Conservation (phyloP, 2,888 invertebrate species). For the Keiferia lycopersicella region DNA sequence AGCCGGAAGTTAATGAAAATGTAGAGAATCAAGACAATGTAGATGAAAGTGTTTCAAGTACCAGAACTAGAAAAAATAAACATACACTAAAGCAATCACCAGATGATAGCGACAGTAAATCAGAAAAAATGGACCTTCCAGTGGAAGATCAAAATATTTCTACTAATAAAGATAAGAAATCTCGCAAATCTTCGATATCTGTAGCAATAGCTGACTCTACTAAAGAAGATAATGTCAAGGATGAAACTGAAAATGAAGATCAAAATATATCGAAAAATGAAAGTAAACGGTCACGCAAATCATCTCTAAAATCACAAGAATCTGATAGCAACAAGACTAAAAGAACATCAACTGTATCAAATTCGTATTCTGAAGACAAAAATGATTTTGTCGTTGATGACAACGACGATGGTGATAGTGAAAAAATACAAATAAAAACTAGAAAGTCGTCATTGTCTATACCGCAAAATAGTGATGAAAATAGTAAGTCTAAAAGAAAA, state of each 20-base stretch:
- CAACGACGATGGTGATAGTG: background rate
- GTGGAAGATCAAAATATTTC: background rate
- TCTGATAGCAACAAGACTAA: slow-evolving; percentile 33
- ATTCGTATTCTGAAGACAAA: slow-evolving; percentile 1
- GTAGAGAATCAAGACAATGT: background rate
- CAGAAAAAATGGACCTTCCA: background rate
- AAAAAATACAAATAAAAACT: background rate
- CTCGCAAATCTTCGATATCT: background rate
- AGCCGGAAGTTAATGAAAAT: background rate
- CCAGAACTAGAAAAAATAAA: background rate
- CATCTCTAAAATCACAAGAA: background rate
- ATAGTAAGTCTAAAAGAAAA: slow-evolving; percentile 46
- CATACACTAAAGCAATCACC: no score
- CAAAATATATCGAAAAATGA: background rate
- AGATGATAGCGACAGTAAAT: no score
- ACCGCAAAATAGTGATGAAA: slow-evolving; percentile 30
- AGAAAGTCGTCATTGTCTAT: slow-evolving; percentile 38
- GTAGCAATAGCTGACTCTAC: background rate
- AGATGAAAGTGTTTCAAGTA: background rate
- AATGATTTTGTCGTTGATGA: background rate
- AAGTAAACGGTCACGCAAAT: background rate
- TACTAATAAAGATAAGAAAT: background rate
- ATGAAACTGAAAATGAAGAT: background rate
- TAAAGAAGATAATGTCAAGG: background rate
- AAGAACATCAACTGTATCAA: slow-evolving; percentile 36